A percentile compares a stretch with the other conserved stretches of the same genome.
These are phyloP conservation scores for Zelleria hepariella DNA, from an alignment of 2,888 invertebrate genomes.

Conservation along the genomic window DNA sequence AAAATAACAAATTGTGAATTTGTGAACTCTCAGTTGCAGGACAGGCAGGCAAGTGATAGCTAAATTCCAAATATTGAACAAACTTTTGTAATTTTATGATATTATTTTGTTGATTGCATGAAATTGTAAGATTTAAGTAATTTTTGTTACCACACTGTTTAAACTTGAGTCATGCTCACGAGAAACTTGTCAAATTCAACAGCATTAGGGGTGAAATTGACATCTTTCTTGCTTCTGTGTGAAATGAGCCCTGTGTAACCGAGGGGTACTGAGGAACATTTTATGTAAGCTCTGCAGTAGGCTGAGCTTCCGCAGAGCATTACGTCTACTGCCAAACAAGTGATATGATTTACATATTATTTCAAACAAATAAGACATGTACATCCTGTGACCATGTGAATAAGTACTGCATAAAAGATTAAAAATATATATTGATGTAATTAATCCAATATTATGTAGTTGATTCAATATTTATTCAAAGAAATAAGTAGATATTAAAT, in stretches of 20 bases:
- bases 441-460: constrained; percentile 3
- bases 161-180: no score
- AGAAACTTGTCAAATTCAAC: no score
- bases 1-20: constrained; percentile 10
- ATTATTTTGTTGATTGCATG: background rate
- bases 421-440: constrained; percentile 1
- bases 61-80: constrained; percentile 61
- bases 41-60: constrained; percentile 39
- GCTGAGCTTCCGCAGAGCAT: background rate
- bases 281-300: background rate
- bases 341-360: background rate
- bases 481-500: constrained; percentile 1
- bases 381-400: background rate
- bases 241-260: no score
- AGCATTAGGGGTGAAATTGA: no score
- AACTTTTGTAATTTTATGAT: constrained; percentile 17
- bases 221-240: no score
- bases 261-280: background rate
- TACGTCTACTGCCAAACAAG: constrained; percentile 1
- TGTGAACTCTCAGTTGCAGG: background rate
- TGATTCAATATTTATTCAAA: constrained; percentile 6
- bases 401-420: background rate
- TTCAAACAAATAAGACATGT: background rate
- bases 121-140: background rate
- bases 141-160: no score